A percentile compares a stretch with the other conserved stretches of the same genome.
Conservation (phyloP, 2,888 invertebrate species). For the Lutraria lutraria region DNA sequence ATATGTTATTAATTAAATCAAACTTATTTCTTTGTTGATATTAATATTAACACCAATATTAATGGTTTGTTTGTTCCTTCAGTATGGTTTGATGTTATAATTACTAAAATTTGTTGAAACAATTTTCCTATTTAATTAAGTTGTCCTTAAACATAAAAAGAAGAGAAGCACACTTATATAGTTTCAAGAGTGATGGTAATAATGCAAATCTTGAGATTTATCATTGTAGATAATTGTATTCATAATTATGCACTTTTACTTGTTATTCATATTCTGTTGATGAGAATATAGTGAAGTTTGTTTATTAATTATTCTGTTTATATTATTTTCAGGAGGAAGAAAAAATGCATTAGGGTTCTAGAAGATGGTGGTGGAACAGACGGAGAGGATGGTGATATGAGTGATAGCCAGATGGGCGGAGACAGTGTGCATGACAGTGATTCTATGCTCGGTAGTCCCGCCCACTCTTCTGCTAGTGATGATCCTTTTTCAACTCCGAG, state of each 20-base stretch:
- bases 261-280: too few relatives aligned
- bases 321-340: conserved; percentile 86
- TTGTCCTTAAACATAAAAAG: too few relatives aligned
- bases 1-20: not conserved
- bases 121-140: too few relatives aligned
- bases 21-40: not conserved
- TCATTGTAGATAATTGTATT: too few relatives aligned
- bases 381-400: conserved; percentile 76
- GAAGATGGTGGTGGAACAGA: conserved; percentile 80
- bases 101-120: too few relatives aligned
- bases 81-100: too few relatives aligned
- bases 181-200: too few relatives aligned
- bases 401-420: conserved; percentile 73
- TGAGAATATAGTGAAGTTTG: not conserved
- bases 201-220: too few relatives aligned
- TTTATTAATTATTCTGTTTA: not conserved
- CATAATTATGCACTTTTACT: too few relatives aligned
- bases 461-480: conserved; percentile 73
- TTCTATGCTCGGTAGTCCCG: conserved; percentile 78
- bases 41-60: not conserved
- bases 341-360: conserved; percentile 87
- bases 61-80: too few relatives aligned
- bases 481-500: conserved; percentile 74
- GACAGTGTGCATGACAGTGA: conserved; percentile 78
- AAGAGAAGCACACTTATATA: too few relatives aligned